These are phyloP conservation scores for Batillaria attramentaria DNA, from an alignment of 1,140 invertebrate species.

Conservation along the genomic window DNA sequence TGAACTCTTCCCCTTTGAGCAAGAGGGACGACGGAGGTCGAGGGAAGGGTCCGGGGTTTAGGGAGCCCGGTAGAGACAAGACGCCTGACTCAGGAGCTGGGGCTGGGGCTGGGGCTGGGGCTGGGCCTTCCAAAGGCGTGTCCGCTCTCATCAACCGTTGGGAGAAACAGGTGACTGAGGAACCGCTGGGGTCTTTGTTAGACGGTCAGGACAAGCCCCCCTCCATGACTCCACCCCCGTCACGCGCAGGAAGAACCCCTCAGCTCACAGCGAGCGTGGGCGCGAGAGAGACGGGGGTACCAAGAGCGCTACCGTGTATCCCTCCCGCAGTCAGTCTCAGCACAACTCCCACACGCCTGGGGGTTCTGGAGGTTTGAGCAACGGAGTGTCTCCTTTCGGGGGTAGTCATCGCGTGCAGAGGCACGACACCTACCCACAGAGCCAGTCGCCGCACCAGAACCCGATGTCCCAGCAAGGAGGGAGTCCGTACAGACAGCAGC, in stretches of 20 bases:
- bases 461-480: too few relatives aligned
- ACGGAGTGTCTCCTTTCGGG: background rate
- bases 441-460: background rate
- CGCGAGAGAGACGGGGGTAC: background rate
- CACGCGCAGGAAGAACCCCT: slow-evolving; percentile 32
- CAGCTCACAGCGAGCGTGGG: background rate
- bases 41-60: background rate
- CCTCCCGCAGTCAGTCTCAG: slow-evolving; percentile 21
- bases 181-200: slow-evolving; percentile 15
- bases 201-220: slow-evolving; percentile 45
- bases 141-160: slow-evolving; percentile 54
- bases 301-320: background rate
- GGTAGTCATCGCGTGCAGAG: background rate
- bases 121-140: background rate
- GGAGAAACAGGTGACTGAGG: slow-evolving; percentile 45
- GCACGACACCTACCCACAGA: background rate
- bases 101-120: background rate
- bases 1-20: background rate
- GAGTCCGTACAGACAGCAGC: too few relatives aligned
- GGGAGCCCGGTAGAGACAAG: background rate
- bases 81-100: background rate
- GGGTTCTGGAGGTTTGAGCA: background rate
- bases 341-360: background rate
- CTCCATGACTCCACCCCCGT: slow-evolving; percentile 60
- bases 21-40: slow-evolving; percentile 2